Percentiles rank a stretch among this genome's conserved stretches.
phyloP scores from a whole-genome alignment of 2,113 vertebrate genomes.

The Numenius arquata region DNA sequence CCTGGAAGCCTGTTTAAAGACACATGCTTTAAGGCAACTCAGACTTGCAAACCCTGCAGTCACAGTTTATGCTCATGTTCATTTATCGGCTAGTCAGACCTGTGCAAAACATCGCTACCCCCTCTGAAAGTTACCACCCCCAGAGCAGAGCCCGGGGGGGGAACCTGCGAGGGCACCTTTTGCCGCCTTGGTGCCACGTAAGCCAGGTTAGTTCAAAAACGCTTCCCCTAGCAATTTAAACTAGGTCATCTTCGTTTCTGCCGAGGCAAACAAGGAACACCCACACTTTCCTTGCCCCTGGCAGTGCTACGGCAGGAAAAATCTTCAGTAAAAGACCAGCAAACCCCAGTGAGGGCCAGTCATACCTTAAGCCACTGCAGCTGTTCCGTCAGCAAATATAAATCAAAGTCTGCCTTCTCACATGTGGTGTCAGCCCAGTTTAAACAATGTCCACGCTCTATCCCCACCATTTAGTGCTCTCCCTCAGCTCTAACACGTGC shows the following conservation, averaged over 20 bases:
- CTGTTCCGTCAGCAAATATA: not conserved
- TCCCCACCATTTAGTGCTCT: not conserved
- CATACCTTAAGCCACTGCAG: not conserved
- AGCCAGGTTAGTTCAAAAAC: not conserved
- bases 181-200: accelerated
- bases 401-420: not conserved
- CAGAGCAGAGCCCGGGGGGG: not conserved
- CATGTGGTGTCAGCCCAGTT: not conserved
- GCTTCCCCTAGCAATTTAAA: not conserved
- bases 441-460: not conserved
- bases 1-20: not conserved
- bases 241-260: not conserved
- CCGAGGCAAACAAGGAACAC: not conserved
- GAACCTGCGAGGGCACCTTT: not conserved
- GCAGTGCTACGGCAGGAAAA: not conserved
- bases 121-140: not conserved
- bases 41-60: not conserved
- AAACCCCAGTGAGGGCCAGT: not conserved
- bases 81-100: not conserved
- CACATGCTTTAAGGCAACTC: not conserved
- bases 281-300: not conserved
- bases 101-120: not conserved
- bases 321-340: not conserved
- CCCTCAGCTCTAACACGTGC: not conserved
- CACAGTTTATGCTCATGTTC: not conserved